Conservation (phyloP, 2,797 vertebrate species). For the Gymnoscopelus microlampas region DNA sequence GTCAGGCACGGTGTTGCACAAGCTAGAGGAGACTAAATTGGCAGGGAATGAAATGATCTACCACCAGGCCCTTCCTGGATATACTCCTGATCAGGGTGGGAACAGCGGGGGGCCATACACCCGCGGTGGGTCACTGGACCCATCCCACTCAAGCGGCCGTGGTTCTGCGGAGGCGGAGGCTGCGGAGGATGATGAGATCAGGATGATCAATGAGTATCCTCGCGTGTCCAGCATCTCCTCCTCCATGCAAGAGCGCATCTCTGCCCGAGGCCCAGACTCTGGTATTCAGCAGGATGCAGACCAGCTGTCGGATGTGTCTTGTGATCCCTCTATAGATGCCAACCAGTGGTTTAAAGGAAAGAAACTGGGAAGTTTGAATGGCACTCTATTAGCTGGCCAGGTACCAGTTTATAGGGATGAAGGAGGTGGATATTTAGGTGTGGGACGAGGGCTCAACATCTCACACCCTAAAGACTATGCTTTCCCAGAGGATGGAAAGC, state of each 20-base stretch:
- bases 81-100: constrained; percentile 75
- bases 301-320: constrained; percentile 95
- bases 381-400: constrained; percentile 87
- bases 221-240: constrained; percentile 94
- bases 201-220: constrained; percentile 98
- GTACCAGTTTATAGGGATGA: constrained; percentile 90
- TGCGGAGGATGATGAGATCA: constrained; percentile 96
- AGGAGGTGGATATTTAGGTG: constrained; percentile 87
- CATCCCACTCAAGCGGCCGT: constrained; percentile 96
- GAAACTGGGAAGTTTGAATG: constrained; percentile 84
- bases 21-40: constrained; percentile 86
- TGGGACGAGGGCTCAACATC: constrained; percentile 89
- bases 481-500: constrained; percentile 96
- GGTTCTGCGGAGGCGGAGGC: constrained; percentile 91
- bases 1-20: constrained; percentile 87
- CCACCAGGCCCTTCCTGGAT: constrained; percentile 94
- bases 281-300: constrained; percentile 98
- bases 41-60: constrained; percentile 88
- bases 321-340: constrained; percentile 89
- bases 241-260: constrained; percentile 93
- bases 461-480: constrained; percentile 92
- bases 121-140: constrained; percentile 93
- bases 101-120: constrained; percentile 82
- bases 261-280: constrained; percentile 93
- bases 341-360: constrained; percentile 94